These are phyloP conservation scores for Tetramorium simillimum DNA, from an alignment of 1,140 invertebrate species.

Conservation along the genomic window DNA sequence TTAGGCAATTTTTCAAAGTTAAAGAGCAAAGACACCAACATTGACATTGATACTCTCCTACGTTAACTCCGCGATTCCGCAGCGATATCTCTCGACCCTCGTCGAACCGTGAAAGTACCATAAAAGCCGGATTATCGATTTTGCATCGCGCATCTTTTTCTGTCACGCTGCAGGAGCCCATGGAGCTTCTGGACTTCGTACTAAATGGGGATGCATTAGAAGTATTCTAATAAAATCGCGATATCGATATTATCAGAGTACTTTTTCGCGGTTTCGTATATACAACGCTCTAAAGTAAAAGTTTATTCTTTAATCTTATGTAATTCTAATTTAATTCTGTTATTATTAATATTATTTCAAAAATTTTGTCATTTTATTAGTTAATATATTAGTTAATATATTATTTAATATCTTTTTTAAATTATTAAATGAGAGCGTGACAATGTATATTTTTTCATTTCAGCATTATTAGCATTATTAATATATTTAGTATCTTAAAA, in stretches of 20 bases:
- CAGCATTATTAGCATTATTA: too few species aligned
- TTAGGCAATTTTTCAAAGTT: slow-evolving; percentile 23
- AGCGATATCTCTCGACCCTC: slow-evolving; percentile 28
- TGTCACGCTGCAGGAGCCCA: background rate
- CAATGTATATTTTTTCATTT: background rate
- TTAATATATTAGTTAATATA: background rate
- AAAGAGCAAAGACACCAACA: slow-evolving; percentile 31
- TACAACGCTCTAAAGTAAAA: background rate
- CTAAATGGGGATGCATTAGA: slow-evolving; percentile 13
- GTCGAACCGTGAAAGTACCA: slow-evolving; percentile 47
- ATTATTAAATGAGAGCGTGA: background rate
- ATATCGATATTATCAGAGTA: background rate
- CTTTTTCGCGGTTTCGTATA: background rate
- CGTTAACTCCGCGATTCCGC: slow-evolving; percentile 7
- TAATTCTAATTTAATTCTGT: background rate
- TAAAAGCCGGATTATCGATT: slow-evolving; percentile 48
- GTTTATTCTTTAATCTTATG: background rate
- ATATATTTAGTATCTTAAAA: background rate
- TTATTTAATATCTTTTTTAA: background rate
- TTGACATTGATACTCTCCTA: background rate
- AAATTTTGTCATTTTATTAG: background rate
- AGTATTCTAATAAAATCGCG: background rate
- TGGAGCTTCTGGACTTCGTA: background rate
- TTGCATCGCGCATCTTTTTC: slow-evolving; percentile 53
- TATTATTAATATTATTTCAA: background rate